These are phyloP conservation scores for Xylota sylvarum DNA, from an alignment of 2,888 invertebrate genomes.

Conservation along the genomic window DNA sequence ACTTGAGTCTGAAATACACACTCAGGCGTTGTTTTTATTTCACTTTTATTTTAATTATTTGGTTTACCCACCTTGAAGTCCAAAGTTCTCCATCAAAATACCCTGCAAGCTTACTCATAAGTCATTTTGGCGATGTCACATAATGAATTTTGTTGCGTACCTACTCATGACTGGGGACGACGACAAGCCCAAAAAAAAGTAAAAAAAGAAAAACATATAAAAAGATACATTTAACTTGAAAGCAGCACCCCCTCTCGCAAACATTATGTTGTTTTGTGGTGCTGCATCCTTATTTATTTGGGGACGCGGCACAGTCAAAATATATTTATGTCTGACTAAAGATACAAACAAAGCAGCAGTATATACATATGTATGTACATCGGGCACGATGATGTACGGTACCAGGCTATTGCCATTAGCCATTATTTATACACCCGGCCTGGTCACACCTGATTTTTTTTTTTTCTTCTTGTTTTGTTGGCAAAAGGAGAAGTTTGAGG, in stretches of 20 bases:
- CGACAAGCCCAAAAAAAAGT: not conserved
- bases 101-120: slow-evolving; percentile 25
- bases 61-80: not conserved
- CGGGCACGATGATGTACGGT: slow-evolving; percentile 42
- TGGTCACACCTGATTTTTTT: slow-evolving; percentile 71
- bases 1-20: not conserved
- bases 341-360: slow-evolving; percentile 47
- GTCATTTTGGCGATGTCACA: slow-evolving; percentile 58
- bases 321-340: slow-evolving; percentile 31
- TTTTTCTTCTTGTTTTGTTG: slow-evolving; percentile 8
- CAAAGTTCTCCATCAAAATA: slow-evolving; percentile 1
- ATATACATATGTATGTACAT: not conserved
- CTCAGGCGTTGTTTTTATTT: not conserved
- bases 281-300: slow-evolving; percentile 50
- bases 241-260: slow-evolving; percentile 1
- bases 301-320: slow-evolving; percentile 25
- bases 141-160: slow-evolving; percentile 54
- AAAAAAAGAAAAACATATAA: not conserved
- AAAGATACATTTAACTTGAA: slow-evolving; percentile 10
- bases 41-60: slow-evolving; percentile 1
- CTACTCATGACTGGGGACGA: slow-evolving; percentile 17
- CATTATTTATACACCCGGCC: slow-evolving; percentile 68
- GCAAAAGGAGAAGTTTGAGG: slow-evolving; percentile 33
- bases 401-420: slow-evolving; percentile 66
- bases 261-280: slow-evolving; percentile 9